Evolutionary conservation across 2,888 invertebrate genomes (phyloP), one percentile per base, ranked within the genome.

Genomic region (Caenorhabditis afra): DNA sequence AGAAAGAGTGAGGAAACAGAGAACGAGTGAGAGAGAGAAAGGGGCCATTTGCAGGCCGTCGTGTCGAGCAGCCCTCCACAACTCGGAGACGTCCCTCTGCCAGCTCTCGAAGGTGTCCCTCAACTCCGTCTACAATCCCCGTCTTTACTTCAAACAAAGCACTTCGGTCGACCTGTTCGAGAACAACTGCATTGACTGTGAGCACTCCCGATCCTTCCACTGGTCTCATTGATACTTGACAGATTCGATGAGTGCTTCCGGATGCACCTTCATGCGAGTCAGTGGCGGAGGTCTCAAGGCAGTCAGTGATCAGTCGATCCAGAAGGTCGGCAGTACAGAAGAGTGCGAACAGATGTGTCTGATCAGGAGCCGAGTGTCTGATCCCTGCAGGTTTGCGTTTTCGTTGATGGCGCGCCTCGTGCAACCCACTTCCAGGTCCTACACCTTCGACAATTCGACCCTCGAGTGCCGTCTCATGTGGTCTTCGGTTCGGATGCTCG

Each of bases 121-220:
- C 45, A 85, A 87, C 45, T 85, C 83, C 29, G 86, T 87, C 18
- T 85, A 87, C 47, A 84, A 83, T 47, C 76, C 85, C 4, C 58
- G 83, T 39, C 22, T 67, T 1, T 84, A 81, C 59, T 87, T 87
- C 64, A 65, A 68, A n/a, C 52, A 47, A 11, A 73, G 65, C 16
- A 62, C 80, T n/a, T 64, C 79, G 2, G 52, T 79, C 8, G 86
- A 87, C 55, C 49, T 87, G n/a, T 87, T 81, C 67, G 87, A 87
- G 75, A 81, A 81, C 52, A 87, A 86, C 66, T 86, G 86, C 61
- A 37, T 79, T 29, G 85, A 83, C 44, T 74, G 86, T 86, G 65
- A 66, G 82, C 74, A 16, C 35, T 64, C 44, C 7, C 41, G 41
- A 14, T 11, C 66, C 22, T 59, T 45, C 11, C 50, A 18, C 41